Conservation (phyloP, 2,113 vertebrate genomes). For the Anthoscopus minutus region DNA sequence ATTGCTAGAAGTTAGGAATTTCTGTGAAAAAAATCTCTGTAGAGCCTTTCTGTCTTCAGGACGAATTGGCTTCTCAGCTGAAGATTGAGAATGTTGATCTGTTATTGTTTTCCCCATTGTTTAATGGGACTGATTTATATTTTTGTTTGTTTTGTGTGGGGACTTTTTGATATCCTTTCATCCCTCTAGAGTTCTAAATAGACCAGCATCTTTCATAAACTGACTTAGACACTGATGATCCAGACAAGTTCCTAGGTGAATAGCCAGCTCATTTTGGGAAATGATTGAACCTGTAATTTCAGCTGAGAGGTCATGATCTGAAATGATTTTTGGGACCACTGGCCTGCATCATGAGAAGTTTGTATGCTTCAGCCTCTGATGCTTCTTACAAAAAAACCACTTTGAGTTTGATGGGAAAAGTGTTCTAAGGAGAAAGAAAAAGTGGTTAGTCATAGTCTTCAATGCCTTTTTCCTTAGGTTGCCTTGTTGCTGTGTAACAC, state of each 20-base stretch:
- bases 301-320: neutral
- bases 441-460: neutral
- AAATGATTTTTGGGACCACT: neutral
- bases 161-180: neutral
- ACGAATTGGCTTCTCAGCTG: neutral
- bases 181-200: neutral
- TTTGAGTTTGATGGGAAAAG: neutral
- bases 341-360: neutral
- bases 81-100: neutral
- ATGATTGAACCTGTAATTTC: neutral
- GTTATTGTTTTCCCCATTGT: neutral
- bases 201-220: neutral
- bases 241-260: neutral
- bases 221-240: neutral
- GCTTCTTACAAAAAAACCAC: neutral
- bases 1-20: neutral
- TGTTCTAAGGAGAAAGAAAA: neutral
- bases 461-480: neutral
- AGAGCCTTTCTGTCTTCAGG: neutral
- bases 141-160: neutral
- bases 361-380: neutral
- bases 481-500: neutral
- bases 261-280: neutral
- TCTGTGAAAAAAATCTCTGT: neutral
- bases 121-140: neutral